phyloP scores from a whole-genome alignment of 1,140 invertebrate species.

The Protaetia brevitarsis region DNA sequence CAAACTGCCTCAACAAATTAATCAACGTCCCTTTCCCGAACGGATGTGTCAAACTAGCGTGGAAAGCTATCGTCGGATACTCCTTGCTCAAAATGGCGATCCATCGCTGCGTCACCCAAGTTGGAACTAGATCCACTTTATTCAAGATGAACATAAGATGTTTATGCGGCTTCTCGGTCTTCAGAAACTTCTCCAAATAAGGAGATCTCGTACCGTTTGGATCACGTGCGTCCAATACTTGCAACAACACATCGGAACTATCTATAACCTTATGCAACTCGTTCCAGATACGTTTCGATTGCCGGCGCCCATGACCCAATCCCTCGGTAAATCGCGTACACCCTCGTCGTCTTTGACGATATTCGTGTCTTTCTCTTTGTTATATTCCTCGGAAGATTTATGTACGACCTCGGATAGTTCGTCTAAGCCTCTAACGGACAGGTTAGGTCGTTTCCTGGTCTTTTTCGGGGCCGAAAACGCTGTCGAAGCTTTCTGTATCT shows the following conservation, averaged over 20 bases:
- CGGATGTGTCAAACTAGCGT: conserved; percentile 95
- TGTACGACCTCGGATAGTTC: conserved; percentile 69
- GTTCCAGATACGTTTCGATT: conserved; percentile 98
- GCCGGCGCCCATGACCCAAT: conserved; percentile 91
- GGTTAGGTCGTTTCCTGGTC: conserved; percentile 84
- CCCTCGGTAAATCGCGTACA: conserved; percentile 67
- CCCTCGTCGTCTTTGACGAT: conserved; percentile 79
- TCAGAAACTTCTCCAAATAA: conserved; percentile 87
- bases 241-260: conserved; percentile 95
- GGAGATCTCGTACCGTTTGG: conserved; percentile 92
- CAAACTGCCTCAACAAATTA: conserved; percentile 93
- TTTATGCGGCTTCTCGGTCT: conserved; percentile 90
- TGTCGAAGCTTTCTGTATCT: conserved; percentile 92
- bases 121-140: conserved; percentile 93
- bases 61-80: conserved; percentile 97
- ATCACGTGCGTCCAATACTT: conserved; percentile 92
- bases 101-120: conserved; percentile 97
- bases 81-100: conserved; percentile 88
- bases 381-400: conserved; percentile 72
- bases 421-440: conserved; percentile 70
- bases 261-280: conserved; percentile 99
- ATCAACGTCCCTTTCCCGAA: conserved; percentile 99
- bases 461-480: conserved; percentile 95
- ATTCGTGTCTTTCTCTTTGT: conserved; percentile 76
- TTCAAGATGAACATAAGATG: conserved; percentile 94